A percentile compares a stretch with the other conserved stretches of the same genome.
Conservation (phyloP, 2,888 invertebrate species). For the Melanchra persicariae region DNA sequence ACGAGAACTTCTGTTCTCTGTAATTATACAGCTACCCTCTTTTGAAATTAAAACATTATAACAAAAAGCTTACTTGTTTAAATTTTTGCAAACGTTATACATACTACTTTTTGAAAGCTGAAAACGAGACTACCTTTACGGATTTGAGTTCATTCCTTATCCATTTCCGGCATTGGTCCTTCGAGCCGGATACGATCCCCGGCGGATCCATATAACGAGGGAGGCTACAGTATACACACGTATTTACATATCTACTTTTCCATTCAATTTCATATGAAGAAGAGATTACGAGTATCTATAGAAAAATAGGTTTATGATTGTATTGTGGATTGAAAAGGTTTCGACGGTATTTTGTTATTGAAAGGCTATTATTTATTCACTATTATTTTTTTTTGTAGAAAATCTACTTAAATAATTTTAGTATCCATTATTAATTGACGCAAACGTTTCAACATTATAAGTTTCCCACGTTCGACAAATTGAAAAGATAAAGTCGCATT, state of each 20-base stretch:
- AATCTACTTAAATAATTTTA: conserved; percentile 5
- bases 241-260: conserved; percentile 61
- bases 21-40: conserved; percentile 13
- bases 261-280: conserved; percentile 47
- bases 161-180: conserved; percentile 84
- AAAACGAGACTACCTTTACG: conserved; percentile 54
- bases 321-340: conserved; percentile 21
- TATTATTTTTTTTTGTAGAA: neutral
- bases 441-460: neutral
- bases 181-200: conserved; percentile 80
- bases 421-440: conserved; percentile 2
- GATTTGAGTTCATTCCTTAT: conserved; percentile 78
- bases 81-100: neutral
- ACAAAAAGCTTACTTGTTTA: neutral
- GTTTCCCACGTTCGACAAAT: conserved; percentile 28
- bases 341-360: neutral
- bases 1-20: conserved; percentile 26
- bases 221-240: conserved; percentile 67
- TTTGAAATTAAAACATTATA: conserved; percentile 1
- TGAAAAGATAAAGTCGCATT: neutral
- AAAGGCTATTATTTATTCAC: no score
- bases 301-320: conserved; percentile 37
- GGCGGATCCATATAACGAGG: conserved; percentile 86
- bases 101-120: neutral
- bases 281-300: conserved; percentile 44